These are phyloP conservation scores for Bucco capensis DNA, from an alignment of 2,113 vertebrate species.

Conservation along the genomic window DNA sequence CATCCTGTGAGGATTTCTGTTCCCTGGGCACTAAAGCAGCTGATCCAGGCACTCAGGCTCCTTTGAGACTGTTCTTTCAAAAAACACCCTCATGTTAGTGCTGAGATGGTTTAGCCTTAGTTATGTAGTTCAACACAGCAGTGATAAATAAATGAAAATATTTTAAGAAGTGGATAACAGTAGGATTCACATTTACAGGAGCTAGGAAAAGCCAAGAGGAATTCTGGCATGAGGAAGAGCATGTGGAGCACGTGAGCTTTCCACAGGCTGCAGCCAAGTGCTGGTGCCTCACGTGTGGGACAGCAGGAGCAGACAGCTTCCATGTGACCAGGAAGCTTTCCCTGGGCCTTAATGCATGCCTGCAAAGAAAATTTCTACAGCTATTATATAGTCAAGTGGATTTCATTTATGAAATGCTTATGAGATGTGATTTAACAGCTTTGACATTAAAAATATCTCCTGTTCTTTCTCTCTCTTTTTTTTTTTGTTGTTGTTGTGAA, in stretches of 20 bases:
- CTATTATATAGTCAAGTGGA: not conserved
- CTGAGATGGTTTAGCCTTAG: not conserved
- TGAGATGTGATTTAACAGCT: not conserved
- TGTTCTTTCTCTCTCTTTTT: not conserved
- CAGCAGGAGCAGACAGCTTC: not conserved
- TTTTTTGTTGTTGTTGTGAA: not conserved
- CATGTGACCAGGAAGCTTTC: not conserved
- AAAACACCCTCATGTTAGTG: not conserved
- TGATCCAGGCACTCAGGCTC: not conserved
- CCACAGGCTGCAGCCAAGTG: not conserved
- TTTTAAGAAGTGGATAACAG: not conserved
- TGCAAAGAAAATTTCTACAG: not conserved
- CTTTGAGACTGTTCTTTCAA: not conserved
- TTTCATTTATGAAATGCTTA: slow-evolving; percentile 3
- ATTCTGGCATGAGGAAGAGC: not conserved
- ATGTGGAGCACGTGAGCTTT: not conserved
- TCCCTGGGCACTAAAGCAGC: not conserved
- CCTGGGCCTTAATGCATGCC: not conserved
- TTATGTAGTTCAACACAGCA: not conserved
- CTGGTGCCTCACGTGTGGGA: not conserved
- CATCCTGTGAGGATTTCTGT: slow-evolving; percentile 3
- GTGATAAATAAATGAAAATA: not conserved
- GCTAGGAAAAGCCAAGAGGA: not conserved
- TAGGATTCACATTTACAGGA: not conserved
- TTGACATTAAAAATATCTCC: not conserved